Base-by-base conservation (phyloP, 1,140 invertebrate genomes). In the Scaptomyza graminum region DNA sequence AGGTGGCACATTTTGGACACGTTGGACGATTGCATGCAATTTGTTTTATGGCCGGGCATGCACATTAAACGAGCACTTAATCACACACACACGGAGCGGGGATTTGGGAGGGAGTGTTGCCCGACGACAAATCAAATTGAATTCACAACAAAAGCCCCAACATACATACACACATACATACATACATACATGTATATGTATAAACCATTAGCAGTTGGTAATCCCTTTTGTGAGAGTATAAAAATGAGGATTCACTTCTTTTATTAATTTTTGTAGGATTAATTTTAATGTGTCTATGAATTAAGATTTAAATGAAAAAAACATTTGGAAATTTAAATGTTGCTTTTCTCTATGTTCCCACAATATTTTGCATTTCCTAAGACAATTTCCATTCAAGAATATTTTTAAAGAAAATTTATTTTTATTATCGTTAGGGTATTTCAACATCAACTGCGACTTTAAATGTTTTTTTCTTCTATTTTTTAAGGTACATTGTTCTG, bases 41-140 rank as follows among this genome's bases (percentile, higher is more conserved):
- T 87, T 87, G 83, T 87, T 87, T 87, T 87, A 87, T 89, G 83
- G 63, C 72, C 76, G 65, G 73, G 75, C 76, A 70, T 89, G 84
- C 79, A 77, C 83, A 87, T 87, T 87, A 87, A 87, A 76, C 73
- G 84, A 84, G 73, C 83, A 87, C 75, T 87, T 87, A 87, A 87
- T 87, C 83, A 88, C 83, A 87, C 83, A 87, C 82, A 82, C 82
- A 82, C 60, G 67, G 79, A 74, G 82, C 63, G 69, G 87, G 62
- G 72, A 70, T 13, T 46, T 46, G 25, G 31, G 18, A 43, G 15
- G 13, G 11, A 50, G 61, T 47, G 11, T 41, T n/a, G n/a, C 51
- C 46, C 44, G 79, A 84, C 79, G 83, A 89, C 84, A 89, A 89
- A 88, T 84, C 76, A 89, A 88, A 89, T 89, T 89, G 83, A 89